Evolutionary conservation across 2,888 invertebrate species (phyloP), one percentile per base, ranked within the genome.

Genomic region (Deroplatys truncata): DNA sequence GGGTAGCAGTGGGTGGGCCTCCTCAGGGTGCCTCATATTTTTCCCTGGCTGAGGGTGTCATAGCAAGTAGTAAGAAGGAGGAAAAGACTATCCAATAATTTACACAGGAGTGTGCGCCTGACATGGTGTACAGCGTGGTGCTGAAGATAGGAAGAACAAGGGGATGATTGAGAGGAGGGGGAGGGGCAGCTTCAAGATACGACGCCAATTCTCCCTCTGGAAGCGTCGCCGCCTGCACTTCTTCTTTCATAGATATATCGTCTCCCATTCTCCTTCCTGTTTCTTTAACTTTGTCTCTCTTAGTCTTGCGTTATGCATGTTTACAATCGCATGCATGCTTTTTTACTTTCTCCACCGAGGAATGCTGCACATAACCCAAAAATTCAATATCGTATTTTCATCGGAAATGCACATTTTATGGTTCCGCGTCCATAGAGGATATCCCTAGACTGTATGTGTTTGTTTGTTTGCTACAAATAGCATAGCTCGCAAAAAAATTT

Each of bases 81-180:
- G 87, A 82, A 87, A 87, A 83, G 87, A 87, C 87, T 43, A 87
- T n/a, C 87, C 87, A 87, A 87, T 87, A 83, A 87, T 87, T 87
- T 87, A 87, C 43, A 43, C 43, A 82, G 35, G 20, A 83, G 87
- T 15, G 83, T 87, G 87, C 83, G 82, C 87, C 83, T 87, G 87
- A 87, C 87, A 82, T 83, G 25, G 82, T 87, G 35, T 82, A 87
- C 82, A 83, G 82, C 28, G 83, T 82, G 87, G 87, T 82, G 83
- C 87, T 83, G 28, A 43, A 87, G 87, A 87, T 87, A 87, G 35
- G 87, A 87, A 87, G 87, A 87, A 87, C 87, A 83, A 87, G 87
- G 87, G 87, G 87, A 87, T 87, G 87, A 83, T 87, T 83, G 83
- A 87, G 83, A 28, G 83, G 82, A 72, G 56, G 56, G 56, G 56